These are phyloP conservation scores for Neoscelio sp. DNA, from an alignment of 2,888 invertebrate species.

Conservation along the genomic window DNA sequence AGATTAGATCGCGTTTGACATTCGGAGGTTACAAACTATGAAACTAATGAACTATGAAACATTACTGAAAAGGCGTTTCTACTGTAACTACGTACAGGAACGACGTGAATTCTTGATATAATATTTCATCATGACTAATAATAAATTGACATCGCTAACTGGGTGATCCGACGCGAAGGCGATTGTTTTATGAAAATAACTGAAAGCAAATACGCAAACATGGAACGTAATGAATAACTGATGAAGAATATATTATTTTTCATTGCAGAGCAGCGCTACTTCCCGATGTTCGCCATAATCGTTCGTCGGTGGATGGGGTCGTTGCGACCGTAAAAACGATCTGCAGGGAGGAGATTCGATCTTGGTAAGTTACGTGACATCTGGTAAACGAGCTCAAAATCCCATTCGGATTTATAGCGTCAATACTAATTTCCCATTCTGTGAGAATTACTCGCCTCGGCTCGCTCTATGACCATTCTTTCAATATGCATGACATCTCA, in stretches of 20 bases:
- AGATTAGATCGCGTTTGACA: no score
- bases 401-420: slow-evolving; percentile 72
- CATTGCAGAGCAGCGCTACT: slow-evolving; percentile 70
- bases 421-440: slow-evolving; percentile 64
- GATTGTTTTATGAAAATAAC: slow-evolving; percentile 35
- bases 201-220: slow-evolving; percentile 11
- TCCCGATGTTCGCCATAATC: slow-evolving; percentile 80
- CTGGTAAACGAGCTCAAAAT: slow-evolving; percentile 70
- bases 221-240: slow-evolving; percentile 36
- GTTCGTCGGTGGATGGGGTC: slow-evolving; percentile 80
- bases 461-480: slow-evolving; percentile 58
- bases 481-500: slow-evolving; percentile 60
- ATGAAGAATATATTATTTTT: slow-evolving; percentile 59
- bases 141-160: no score
- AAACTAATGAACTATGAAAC: no score
- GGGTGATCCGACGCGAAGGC: no score
- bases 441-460: slow-evolving; percentile 47
- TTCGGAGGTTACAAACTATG: no score
- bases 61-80: no score
- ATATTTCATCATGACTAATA: no score
- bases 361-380: slow-evolving; percentile 78
- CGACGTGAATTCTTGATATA: no score
- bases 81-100: no score
- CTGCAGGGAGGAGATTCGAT: slow-evolving; percentile 80
- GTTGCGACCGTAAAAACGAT: slow-evolving; percentile 80